Conservation (phyloP, 2,113 vertebrate genomes). For the Syngnathoides biaculeatus region DNA sequence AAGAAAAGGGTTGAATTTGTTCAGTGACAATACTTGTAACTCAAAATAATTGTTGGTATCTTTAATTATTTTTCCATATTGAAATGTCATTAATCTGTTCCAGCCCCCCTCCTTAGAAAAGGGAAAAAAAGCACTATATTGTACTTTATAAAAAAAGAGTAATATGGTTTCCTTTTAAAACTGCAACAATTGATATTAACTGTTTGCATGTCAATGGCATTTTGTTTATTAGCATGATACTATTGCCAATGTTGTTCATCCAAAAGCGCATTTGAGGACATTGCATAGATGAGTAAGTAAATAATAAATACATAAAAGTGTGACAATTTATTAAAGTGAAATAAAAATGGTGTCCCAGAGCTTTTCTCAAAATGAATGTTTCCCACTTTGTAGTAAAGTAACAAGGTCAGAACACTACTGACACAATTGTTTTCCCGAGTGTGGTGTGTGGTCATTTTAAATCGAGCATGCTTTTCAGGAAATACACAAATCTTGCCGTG, state of each 20-base stretch:
- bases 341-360: too few species aligned
- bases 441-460: constrained; percentile 26
- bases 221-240: too few species aligned
- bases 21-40: too few species aligned
- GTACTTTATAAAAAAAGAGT: too few species aligned
- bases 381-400: constrained; percentile 30
- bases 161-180: neutral
- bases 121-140: too few species aligned
- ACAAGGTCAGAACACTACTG: constrained; percentile 27
- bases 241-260: neutral
- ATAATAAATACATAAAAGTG: too few species aligned
- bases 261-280: neutral
- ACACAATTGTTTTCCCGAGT: constrained; percentile 21
- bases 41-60: too few species aligned
- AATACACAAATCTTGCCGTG: constrained; percentile 10
- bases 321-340: neutral
- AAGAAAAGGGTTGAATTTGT: too few species aligned
- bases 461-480: constrained; percentile 24
- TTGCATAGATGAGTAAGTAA: too few species aligned
- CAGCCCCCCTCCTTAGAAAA: neutral
- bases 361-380: neutral
- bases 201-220: too few species aligned
- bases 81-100: too few species aligned
- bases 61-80: too few species aligned
- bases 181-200: neutral